Base-by-base conservation (phyloP, 2,888 invertebrate species). In the Eupithecia exiguata region DNA sequence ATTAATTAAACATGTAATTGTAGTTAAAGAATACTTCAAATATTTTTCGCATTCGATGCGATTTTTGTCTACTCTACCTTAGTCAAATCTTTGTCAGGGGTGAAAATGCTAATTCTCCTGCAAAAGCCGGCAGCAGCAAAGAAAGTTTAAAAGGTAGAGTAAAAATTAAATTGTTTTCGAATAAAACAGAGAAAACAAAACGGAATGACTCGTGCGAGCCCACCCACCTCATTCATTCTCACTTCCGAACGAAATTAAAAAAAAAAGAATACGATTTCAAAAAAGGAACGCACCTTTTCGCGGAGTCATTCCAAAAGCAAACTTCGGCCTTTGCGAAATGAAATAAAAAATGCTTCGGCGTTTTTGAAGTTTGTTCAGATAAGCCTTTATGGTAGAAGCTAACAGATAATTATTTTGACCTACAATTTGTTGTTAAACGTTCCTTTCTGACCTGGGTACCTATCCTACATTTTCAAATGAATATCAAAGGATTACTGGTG, bases 141-240 rank as follows among this genome's bases (percentile, higher is more conserved):
- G 0, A 21, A 21, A 53, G 21, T 21, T 53, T 53, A 10, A 53
- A 58, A 58, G 14, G 5, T 5, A 25, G 5, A 35, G n/a, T 2
- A 7, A 30, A 61, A 61, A 62, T 30, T 35, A 63, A 18, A 18
- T 36, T 16, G 18, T 5, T 63, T 38, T 4, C 10, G n/a, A 65
- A 43, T 43, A 43, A 53, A 61, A 21, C 36, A 21, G 53, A 21
- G 25, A 71, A 30, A 66, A 53, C 58, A 77, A 70, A 21, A 53
- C 9, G 53, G 25, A 12, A 14, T 36, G 25, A 74, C 76, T 74
- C 78, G 79, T 78, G 77, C 78, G 78, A 76, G 83, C 78, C 88
- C 89, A 88, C 89, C 84, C 88, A 83, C 87, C 80, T 72, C 40
- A 80, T 79, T 78, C 81, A 81, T 86, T 86, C 84, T 82, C 84